Base-by-base conservation (phyloP, 2,797 vertebrate genomes). In the Lagocephalus sceleratus region DNA sequence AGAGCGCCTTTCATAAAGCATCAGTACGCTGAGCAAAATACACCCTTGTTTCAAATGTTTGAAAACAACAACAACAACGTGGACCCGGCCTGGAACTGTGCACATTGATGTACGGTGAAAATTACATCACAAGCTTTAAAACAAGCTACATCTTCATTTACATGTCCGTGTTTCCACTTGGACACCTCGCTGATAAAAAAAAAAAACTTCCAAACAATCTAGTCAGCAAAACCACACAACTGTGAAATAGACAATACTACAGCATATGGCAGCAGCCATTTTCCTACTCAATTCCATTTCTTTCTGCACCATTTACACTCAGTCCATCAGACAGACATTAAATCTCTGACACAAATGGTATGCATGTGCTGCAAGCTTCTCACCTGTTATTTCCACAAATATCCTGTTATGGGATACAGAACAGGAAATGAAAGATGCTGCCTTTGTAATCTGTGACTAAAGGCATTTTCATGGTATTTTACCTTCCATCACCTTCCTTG, bases 221-320 rank as follows among this genome's bases (percentile, higher is more conserved):
- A 84, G 78, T 81, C 81, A 79, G 76, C 75, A 75, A 77, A 84
- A 54, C 63, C 83, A 82, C 49, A 65, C 64, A 71, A 68, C 54
- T 85, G 85, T 87, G 85, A 87, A 87, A 79, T 83, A 82, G 81
- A 83, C 79, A 84, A 85, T 83, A 84, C 83, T 75, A 75, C 51
- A 64, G 71, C 78, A 79, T 81, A 79, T 81, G 70, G 38, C 73
- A 63, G 79, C 67, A 73, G 74, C 75, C 69, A 77, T 86, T 82
- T 81, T 71, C 77, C 63, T 63, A 68, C 69, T 71, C 76, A 75
- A 82, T 86, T 86, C 79, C 76, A 62, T 76, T 80, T 82, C 60
- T 82, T 75, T 82, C 67, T 64, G 71, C 83, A 71, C 69, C 82
- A 88, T 87, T 87, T 77, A 66, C 58, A 16, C 39, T 11, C 32